Base-by-base conservation (phyloP, 2,113 vertebrate species). In the Oceanodroma tethys region DNA sequence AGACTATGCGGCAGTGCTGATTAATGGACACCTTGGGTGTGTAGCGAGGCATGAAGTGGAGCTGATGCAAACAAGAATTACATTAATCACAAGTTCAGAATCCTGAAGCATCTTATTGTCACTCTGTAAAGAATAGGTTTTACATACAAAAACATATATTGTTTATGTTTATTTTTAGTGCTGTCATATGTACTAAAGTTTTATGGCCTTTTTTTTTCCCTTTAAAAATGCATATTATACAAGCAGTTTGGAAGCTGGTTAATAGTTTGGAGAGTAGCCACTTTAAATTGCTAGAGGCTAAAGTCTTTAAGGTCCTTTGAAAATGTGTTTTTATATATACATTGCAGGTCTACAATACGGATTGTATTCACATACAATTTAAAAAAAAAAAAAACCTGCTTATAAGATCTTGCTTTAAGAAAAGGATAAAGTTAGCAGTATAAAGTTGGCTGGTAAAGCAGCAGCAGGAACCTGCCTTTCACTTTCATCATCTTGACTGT, bases 11-110 rank as follows among this genome's bases (percentile, higher is more conserved):
- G 82, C 60, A 82, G 45, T 23, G 40, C 16, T 94, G 96, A 97
- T 96, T 92, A 97, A 95, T 90, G 90, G 86, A 87, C 65, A 94
- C 72, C 92, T 90, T 95, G 91, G 23, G 19, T 87, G 82, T 55
- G 60, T 40, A 87, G 91, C 0, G 20, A 96, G 53, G 56, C 92
- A 74, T 70, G 82, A 88, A 95, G 87, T 62, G 66, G 91, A 90
- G 65, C 53, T 82, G 70, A 87, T 63, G 43, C 52, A 81, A 85
- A 81, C 62, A 91, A 74, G 89, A 90, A 95, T 86, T 87, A 25
- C 47, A 91, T 96, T 92, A 92, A 94, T 94, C 86, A 92, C 40
- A 81, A 70, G 38, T 89, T 91, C 55, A 82, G 56, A 93, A 79
- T 88, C 43, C 66, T 63, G 52, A 67, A 87, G 32, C 30, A 78